Conservation (phyloP, 2,113 vertebrate genomes). For the Rhinolophus sinicus region DNA sequence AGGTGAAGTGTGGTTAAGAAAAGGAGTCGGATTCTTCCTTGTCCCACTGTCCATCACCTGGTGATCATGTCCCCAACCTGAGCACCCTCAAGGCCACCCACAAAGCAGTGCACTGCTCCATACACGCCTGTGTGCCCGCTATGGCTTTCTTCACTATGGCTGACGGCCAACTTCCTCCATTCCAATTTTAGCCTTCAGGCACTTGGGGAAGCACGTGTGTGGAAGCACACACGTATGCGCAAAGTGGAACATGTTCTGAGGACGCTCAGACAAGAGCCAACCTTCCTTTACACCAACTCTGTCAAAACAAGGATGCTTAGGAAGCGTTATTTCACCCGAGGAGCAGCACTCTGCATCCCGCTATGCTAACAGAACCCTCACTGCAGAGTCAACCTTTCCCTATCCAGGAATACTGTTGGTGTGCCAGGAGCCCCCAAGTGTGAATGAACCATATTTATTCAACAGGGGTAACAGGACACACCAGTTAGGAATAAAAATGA, state of each 20-base stretch:
- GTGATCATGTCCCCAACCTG: background rate
- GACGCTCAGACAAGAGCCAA: background rate
- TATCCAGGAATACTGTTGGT: background rate
- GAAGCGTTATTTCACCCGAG: background rate
- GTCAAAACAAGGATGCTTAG: background rate
- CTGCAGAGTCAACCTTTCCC: background rate
- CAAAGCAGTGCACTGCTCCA: background rate
- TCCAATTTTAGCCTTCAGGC: background rate
- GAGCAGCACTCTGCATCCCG: background rate
- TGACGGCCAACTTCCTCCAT: background rate
- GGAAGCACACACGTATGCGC: no score
- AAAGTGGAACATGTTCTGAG: background rate
- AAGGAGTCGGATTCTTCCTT: background rate
- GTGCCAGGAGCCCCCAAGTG: background rate
- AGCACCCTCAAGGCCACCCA: background rate
- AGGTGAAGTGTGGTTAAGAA: background rate
- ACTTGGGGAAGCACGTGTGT: background rate
- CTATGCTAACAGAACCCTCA: background rate
- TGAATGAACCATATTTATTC: background rate
- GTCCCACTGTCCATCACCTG: background rate
- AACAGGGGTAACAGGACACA: background rate
- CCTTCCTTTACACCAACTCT: background rate
- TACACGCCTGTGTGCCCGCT: background rate
- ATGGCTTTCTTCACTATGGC: background rate
- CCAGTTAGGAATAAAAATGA: background rate